Conservation (phyloP, 2,797 vertebrate genomes). For the Acestrorhynchus altus region DNA sequence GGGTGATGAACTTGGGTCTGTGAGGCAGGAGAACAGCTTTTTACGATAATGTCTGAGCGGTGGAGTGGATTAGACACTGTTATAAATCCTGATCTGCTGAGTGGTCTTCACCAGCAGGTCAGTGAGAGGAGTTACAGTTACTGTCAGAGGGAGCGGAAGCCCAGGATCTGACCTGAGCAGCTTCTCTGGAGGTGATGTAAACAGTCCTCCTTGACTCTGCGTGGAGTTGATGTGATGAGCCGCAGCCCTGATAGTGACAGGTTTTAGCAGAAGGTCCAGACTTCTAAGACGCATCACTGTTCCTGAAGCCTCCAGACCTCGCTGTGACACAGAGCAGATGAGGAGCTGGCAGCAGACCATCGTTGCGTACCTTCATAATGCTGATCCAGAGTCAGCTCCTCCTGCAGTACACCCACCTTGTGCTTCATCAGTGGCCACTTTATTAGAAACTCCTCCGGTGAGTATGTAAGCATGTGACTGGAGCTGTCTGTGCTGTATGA, state of each 20-base stretch:
- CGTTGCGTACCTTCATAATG: not conserved
- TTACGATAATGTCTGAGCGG: not conserved
- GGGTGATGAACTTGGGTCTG: not conserved
- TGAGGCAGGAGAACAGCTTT: not conserved
- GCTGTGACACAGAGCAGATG: conserved; percentile 1
- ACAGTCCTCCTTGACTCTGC: not conserved
- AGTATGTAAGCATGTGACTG: not conserved
- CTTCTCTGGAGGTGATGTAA: not conserved
- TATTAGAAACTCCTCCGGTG: too few relatives aligned
- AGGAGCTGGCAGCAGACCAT: not conserved
- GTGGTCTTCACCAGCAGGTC: not conserved
- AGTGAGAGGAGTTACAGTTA: not conserved
- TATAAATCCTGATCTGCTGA: not conserved
- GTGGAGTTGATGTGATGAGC: not conserved
- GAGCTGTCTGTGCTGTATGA: too few relatives aligned
- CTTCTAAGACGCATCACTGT: not conserved
- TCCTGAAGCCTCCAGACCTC: not conserved
- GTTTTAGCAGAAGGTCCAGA: not conserved
- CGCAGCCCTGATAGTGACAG: not conserved
- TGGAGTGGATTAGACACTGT: not conserved
- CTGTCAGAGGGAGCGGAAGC: not conserved
- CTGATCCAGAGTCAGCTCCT: too few relatives aligned
- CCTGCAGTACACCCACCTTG: too few relatives aligned
- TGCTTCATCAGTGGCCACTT: too few relatives aligned
- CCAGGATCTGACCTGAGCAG: not conserved